Conservation (phyloP, 2,888 invertebrate genomes). For the Julus scanicus region DNA sequence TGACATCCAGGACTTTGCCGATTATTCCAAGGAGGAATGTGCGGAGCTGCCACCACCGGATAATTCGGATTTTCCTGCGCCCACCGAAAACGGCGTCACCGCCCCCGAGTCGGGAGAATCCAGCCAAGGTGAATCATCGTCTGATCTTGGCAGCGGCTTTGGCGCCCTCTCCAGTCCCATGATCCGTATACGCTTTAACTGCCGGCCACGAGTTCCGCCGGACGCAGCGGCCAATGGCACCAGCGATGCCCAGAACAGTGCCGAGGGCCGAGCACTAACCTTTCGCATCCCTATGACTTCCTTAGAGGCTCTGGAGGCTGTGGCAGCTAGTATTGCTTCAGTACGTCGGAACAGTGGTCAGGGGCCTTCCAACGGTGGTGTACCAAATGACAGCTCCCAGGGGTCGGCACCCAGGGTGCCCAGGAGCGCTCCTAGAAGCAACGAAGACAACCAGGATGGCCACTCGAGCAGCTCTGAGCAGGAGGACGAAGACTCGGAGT, state of each 20-base stretch:
- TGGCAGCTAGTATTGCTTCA: constrained; percentile 46
- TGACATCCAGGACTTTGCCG: constrained; percentile 79
- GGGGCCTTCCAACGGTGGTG: neutral
- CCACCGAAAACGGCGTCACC: constrained; percentile 51
- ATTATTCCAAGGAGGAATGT: constrained; percentile 38
- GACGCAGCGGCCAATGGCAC: neutral
- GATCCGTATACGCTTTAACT: constrained; percentile 58
- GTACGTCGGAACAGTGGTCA: neutral
- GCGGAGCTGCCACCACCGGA: neutral
- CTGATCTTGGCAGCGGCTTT: neutral
- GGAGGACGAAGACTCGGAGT: neutral
- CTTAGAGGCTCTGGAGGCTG: constrained; percentile 14
- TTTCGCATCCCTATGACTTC: constrained; percentile 40
- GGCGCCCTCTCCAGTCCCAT: constrained; percentile 53
- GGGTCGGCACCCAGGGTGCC: neutral
- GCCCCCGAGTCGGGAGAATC: constrained; percentile 40
- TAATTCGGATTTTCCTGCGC: neutral
- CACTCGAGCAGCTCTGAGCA: neutral
- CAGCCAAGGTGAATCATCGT: constrained; percentile 46
- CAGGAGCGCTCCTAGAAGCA: neutral
- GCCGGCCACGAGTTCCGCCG: neutral
- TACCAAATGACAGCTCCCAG: neutral
- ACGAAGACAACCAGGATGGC: neutral
- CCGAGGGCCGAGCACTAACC: neutral
- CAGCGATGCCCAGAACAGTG: neutral